These are phyloP conservation scores for Aricia artaxerxes DNA, from an alignment of 2,888 invertebrate genomes.

Conservation along the genomic window DNA sequence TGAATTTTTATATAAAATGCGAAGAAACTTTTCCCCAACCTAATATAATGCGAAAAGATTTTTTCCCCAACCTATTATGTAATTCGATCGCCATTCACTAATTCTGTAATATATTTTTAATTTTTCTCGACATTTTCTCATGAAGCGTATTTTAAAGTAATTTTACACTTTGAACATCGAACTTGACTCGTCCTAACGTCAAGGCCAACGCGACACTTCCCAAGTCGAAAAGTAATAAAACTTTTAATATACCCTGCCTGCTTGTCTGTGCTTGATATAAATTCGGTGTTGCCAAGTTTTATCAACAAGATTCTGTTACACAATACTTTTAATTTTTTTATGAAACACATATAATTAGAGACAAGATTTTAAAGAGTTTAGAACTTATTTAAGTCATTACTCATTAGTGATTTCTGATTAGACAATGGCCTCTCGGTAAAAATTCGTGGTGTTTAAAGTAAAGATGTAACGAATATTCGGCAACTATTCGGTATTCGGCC, in stretches of 20 bases:
- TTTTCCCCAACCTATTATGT: neutral
- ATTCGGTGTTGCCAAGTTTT: conserved; percentile 5
- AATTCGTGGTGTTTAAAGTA: neutral
- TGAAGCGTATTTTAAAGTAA: neutral
- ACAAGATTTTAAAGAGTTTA: neutral
- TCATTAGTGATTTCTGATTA: too few relatives aligned
- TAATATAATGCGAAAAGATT: too few relatives aligned
- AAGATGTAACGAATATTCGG: too few relatives aligned
- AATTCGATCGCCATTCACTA: neutral
- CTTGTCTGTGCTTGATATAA: conserved; percentile 13
- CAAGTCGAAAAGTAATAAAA: conserved; percentile 22
- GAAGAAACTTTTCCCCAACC: too few relatives aligned
- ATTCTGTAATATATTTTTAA: neutral
- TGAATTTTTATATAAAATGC: too few relatives aligned
- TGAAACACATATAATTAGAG: neutral
- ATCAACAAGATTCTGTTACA: neutral
- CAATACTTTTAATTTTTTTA: neutral
- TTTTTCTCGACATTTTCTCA: neutral
- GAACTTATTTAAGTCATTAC: too few relatives aligned
- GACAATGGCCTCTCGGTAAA: neutral
- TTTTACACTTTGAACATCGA: conserved; percentile 8
- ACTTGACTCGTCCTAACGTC: conserved; percentile 19
- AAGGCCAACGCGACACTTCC: conserved; percentile 16
- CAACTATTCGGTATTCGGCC: too few relatives aligned
- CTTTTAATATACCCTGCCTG: conserved; percentile 21